Evolutionary conservation across 1,140 invertebrate species (phyloP).

Genomic region (Heterodera schachtii): DNA sequence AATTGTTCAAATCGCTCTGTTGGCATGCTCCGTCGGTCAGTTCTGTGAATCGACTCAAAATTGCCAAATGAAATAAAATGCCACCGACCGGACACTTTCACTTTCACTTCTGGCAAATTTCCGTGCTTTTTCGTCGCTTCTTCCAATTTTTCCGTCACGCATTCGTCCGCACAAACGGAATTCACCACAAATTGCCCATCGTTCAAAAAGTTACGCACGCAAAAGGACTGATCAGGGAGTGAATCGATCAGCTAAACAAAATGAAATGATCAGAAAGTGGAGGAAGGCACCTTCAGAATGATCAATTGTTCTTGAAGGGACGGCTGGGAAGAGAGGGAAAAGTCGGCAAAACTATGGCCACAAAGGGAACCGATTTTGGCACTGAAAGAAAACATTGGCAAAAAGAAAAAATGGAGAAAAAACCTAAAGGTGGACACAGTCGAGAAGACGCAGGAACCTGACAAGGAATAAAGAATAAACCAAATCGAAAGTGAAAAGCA

Average conservation of each 20-base stretch:
- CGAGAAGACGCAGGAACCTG: slow-evolving; percentile 15
- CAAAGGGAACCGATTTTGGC: slow-evolving; percentile 1
- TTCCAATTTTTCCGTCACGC: slow-evolving; percentile 30
- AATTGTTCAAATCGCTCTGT: slow-evolving; percentile 48
- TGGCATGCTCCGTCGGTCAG: slow-evolving; percentile 41
- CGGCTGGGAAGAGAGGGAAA: neutral
- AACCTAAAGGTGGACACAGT: slow-evolving; percentile 3
- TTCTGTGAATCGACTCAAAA: slow-evolving; percentile 26
- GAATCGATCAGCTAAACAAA: slow-evolving; percentile 40
- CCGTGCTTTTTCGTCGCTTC: neutral
- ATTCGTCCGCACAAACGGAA: slow-evolving; percentile 37
- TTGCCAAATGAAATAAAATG: slow-evolving; percentile 11
- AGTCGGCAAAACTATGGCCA: slow-evolving; percentile 10
- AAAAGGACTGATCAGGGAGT: slow-evolving; percentile 17
- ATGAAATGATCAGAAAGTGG: slow-evolving; percentile 8
- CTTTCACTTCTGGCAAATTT: slow-evolving; percentile 39
- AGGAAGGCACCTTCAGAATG: slow-evolving; percentile 16
- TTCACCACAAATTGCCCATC: slow-evolving; percentile 36
- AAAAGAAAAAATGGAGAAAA: neutral
- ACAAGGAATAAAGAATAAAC: slow-evolving; percentile 13
- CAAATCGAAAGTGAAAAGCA: neutral
- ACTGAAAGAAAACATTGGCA: neutral
- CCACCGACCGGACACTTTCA: slow-evolving; percentile 41
- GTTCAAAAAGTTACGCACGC: slow-evolving; percentile 8
- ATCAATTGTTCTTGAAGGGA: slow-evolving; percentile 29